Percentiles rank a stretch among this genome's conserved stretches.
Conservation (phyloP, 2,113 vertebrate genomes). For the Cyanocitta stelleri region DNA sequence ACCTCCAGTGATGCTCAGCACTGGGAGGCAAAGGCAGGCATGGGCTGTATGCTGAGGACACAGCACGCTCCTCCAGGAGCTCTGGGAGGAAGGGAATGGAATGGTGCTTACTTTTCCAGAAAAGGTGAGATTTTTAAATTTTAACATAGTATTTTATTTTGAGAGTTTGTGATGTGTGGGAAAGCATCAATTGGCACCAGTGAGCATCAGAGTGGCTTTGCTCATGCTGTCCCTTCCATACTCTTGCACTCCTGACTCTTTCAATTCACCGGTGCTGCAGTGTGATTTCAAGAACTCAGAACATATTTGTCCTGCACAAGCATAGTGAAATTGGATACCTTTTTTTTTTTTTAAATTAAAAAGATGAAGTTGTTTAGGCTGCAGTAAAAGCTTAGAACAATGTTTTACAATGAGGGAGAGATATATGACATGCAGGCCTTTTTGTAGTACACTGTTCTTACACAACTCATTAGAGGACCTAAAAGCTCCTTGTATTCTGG, state of each 20-base stretch:
- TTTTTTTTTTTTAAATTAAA: slow-evolving; percentile 6
- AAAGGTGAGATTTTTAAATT: background rate
- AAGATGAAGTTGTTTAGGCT: slow-evolving; percentile 40
- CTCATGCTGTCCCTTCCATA: background rate
- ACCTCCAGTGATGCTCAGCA: background rate
- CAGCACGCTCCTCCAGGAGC: fast-evolving
- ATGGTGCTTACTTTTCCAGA: background rate
- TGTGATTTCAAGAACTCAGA: background rate
- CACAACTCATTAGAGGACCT: slow-evolving; percentile 21
- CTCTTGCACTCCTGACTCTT: background rate
- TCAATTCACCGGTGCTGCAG: background rate
- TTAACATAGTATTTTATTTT: background rate
- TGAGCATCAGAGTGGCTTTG: background rate
- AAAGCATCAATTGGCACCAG: background rate
- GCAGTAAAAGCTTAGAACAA: slow-evolving; percentile 25
- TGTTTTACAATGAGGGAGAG: slow-evolving; percentile 56
- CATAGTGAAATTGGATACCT: background rate
- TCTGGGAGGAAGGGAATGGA: background rate
- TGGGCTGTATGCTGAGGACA: background rate
- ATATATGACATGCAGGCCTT: slow-evolving; percentile 45
- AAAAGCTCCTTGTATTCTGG: slow-evolving; percentile 12
- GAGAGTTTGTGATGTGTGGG: background rate
- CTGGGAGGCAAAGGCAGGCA: background rate
- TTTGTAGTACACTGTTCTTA: background rate
- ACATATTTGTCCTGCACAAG: background rate